phyloP scores from a whole-genome alignment of 2,113 vertebrate species.

The Malurus alboscapulatus region DNA sequence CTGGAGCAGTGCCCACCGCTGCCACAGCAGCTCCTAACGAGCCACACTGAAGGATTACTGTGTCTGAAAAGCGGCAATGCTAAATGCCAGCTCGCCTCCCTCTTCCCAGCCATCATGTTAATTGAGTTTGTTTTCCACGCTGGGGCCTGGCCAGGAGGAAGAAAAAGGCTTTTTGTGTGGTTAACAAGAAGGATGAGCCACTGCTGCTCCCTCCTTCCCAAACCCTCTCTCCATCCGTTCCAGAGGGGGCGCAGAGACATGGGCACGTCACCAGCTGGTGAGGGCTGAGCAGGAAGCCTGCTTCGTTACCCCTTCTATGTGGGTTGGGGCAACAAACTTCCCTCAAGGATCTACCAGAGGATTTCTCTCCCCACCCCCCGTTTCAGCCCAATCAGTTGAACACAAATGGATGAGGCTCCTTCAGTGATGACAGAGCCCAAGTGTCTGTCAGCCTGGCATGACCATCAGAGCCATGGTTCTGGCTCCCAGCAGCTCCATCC shows the following conservation, averaged over 20 bases:
- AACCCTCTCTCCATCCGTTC: background rate
- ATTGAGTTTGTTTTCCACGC: conserved; percentile 33
- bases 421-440: background rate
- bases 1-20: background rate
- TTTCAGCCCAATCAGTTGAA: background rate
- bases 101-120: conserved; percentile 21
- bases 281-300: background rate
- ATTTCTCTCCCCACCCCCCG: background rate
- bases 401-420: background rate
- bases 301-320: fast-evolving
- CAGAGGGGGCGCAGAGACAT: background rate
- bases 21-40: background rate
- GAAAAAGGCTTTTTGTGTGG: conserved; percentile 52
- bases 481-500: background rate
- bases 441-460: background rate
- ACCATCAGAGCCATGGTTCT: background rate
- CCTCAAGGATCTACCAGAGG: background rate
- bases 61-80: background rate
- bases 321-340: background rate
- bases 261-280: background rate
- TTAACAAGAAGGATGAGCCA: conserved; percentile 7
- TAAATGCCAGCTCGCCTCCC: conserved; percentile 44
- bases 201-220: background rate
- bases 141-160: conserved; percentile 18
- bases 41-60: background rate